Evolutionary conservation across 2,797 vertebrate genomes (phyloP).

Genomic region (Oreochromis mossambicus): DNA sequence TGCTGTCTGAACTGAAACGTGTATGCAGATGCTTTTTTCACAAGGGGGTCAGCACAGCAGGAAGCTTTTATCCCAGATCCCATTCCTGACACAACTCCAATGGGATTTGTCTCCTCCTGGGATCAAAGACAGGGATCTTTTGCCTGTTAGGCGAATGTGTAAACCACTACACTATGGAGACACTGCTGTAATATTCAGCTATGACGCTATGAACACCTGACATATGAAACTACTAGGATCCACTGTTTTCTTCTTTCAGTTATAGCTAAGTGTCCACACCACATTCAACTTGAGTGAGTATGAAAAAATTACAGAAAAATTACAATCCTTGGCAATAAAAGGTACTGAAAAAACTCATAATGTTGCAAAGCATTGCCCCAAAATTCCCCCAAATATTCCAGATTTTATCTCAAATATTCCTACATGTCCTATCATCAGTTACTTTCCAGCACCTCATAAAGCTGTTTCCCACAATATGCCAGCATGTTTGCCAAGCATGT

Average conservation of each 20-base stretch:
- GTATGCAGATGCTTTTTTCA: neutral
- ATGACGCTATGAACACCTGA: rapidly evolving
- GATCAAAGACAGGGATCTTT: neutral
- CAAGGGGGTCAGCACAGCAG: neutral
- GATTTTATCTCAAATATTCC: neutral
- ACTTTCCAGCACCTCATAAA: neutral
- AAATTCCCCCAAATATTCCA: neutral
- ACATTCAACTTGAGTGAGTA: neutral
- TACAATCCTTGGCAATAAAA: neutral
- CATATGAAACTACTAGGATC: neutral
- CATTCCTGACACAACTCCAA: neutral
- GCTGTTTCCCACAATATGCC: neutral
- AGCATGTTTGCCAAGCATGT: neutral
- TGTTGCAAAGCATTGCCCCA: neutral
- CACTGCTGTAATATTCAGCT: neutral
- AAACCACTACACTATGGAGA: neutral
- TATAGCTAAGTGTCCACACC: neutral
- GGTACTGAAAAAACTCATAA: neutral
- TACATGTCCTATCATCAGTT: neutral
- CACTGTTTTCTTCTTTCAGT: neutral
- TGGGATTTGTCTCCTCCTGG: neutral
- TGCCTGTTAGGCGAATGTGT: neutral
- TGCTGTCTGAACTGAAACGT: neutral
- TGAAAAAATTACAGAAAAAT: neutral
- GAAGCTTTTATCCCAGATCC: neutral